phyloP scores from a whole-genome alignment of 2,797 vertebrate genomes.

The Neomorphus geoffroyi region DNA sequence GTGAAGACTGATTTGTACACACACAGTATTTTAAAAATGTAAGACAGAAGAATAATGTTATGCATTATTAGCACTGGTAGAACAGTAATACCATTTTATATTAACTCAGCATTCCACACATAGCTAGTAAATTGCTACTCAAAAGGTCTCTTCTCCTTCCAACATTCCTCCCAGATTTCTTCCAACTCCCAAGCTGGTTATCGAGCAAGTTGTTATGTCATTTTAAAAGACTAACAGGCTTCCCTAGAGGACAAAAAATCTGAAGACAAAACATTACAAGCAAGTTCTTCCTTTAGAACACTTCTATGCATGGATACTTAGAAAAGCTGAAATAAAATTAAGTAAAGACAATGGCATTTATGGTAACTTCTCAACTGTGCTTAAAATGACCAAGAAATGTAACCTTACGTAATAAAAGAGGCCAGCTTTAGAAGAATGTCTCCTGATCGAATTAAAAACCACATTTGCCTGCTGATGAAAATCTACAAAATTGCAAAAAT shows the following conservation, averaged over 20 bases:
- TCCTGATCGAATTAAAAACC: not conserved
- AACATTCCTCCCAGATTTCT: not conserved
- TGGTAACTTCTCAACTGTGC: not conserved
- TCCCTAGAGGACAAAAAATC: not conserved
- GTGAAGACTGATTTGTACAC: not conserved
- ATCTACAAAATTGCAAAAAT: not conserved
- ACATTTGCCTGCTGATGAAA: not conserved
- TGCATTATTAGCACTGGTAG: constrained; percentile 15
- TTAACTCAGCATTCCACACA: not conserved
- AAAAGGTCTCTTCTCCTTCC: constrained; percentile 19
- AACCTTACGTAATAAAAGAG: not conserved
- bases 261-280: constrained; percentile 23
- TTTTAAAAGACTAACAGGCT: constrained; percentile 41
- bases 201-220: constrained; percentile 15
- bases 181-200: constrained; percentile 16
- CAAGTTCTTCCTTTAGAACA: not conserved
- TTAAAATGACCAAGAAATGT: not conserved
- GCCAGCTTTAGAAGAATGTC: not conserved
- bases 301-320: not conserved
- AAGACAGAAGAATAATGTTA: constrained; percentile 31
- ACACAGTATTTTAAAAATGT: not conserved
- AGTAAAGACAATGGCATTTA: not conserved
- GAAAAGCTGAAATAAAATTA: not conserved
- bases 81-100: not conserved
- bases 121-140: not conserved